Evolutionary conservation across 1,140 invertebrate genomes (phyloP), one percentile per base, ranked within the genome.

Genomic region (Acyrthosiphon pisum): DNA sequence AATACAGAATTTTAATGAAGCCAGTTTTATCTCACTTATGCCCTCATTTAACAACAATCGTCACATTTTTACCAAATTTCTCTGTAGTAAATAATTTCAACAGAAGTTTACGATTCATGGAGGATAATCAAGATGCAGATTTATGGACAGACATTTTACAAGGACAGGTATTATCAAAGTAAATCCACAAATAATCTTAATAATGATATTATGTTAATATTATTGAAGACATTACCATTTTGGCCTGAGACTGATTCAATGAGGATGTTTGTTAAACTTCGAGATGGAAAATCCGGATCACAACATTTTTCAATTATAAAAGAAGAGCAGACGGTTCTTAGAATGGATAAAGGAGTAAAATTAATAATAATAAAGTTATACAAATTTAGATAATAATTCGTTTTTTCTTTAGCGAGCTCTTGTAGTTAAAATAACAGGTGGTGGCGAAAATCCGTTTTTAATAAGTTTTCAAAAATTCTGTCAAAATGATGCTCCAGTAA

Each of bases 1-100:
- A 96, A 94, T 97, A 97, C 95, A 94, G 95, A 44, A 96, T 96
- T 93, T 94, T 96, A 46, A 95, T 96, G 44, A 96, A 96, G 94
- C 96, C 97, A 41, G 96, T 95, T 7, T 95, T 96, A 48, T 97
- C 97, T 4, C 96, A 96, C 93, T 95, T 97, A 37, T 97, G 96
- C 83, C 97, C 97, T 1, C 96, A 96, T 94, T 95, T 98, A 53
- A 98, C 98, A 0, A 98, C 98, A 95, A 97, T 98, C 44, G 96
- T 98, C 9, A 98, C 97, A 0, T 96, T 98, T 48, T 95, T 98
- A 30, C 98, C 98, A 0, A 98, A 97, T 95, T 98, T 98, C 95
- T 96, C 98, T 90, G 96, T 98, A 1, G 96, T 96, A 91, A 99
- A 99, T 95, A 96, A 97, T 94, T 97, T 97, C 0, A 96, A 96